Conservation (phyloP, 2,113 vertebrate species). For the Pelodiscus sinensis region DNA sequence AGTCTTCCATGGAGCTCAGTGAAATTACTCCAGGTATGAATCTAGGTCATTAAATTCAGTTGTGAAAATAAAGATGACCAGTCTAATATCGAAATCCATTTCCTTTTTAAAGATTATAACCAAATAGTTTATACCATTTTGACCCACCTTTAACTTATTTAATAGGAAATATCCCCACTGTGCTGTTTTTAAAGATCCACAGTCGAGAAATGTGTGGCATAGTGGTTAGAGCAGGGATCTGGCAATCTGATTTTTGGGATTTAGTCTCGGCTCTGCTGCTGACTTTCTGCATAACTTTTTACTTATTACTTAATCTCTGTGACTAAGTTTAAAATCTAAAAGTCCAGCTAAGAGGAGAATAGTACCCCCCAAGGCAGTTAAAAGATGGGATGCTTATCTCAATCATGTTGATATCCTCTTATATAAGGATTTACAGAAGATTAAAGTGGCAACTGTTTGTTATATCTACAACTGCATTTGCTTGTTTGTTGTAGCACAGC, state of each 20-base stretch:
- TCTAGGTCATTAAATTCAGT: constrained; percentile 15
- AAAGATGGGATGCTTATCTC: neutral
- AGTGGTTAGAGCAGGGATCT: neutral
- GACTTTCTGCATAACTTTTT: neutral
- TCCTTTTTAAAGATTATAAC: neutral
- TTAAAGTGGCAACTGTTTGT: neutral
- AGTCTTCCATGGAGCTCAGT: neutral
- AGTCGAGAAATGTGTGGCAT: neutral
- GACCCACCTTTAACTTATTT: neutral
- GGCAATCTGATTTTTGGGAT: neutral
- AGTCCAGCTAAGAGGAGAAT: neutral
- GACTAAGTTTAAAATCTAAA: neutral
- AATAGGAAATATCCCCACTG: neutral
- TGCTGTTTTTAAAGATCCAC: neutral
- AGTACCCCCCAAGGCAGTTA: neutral
- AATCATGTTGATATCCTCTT: neutral
- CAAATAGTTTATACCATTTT: neutral
- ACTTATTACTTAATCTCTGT: neutral
- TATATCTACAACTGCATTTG: neutral
- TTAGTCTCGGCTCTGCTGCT: neutral
- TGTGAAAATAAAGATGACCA: neutral
- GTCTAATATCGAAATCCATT: neutral
- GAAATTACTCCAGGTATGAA: constrained; percentile 19
- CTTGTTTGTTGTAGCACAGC: neutral
- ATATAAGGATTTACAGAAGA: neutral